Conservation (phyloP, 2,797 vertebrate genomes). For the Otolemur crassicaudatus region DNA sequence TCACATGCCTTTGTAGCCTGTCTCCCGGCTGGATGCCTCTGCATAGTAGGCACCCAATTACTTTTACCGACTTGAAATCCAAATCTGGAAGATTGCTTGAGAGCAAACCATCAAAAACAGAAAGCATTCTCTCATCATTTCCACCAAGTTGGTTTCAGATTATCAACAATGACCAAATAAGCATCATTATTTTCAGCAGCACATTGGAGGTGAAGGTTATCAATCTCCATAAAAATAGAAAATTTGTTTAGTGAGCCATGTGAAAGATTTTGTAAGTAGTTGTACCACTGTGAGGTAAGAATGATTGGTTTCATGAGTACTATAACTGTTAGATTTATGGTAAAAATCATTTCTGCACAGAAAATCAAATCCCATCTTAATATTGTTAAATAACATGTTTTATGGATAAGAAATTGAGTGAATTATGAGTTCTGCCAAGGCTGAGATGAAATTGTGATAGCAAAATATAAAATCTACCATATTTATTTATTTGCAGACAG, state of each 20-base stretch:
- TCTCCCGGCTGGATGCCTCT: background rate
- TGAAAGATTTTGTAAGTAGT: background rate
- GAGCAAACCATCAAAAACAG: background rate
- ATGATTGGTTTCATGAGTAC: background rate
- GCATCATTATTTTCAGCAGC: background rate
- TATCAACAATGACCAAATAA: background rate
- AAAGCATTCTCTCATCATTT: background rate
- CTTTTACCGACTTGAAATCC: background rate
- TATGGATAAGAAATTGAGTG: background rate
- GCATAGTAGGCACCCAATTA: background rate
- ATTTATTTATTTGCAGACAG: conserved; percentile 10
- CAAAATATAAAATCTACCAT: background rate
- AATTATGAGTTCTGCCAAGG: background rate
- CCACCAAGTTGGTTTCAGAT: background rate
- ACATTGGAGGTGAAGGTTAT: background rate
- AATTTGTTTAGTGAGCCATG: background rate
- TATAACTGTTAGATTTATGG: background rate
- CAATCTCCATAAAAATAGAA: background rate
- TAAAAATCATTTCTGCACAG: background rate
- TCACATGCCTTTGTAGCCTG: background rate
- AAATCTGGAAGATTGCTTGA: background rate
- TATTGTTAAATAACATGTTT: background rate
- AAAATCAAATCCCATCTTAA: background rate
- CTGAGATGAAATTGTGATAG: background rate
- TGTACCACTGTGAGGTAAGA: background rate